Conservation (phyloP, 2,113 vertebrate species). For the Poeciliopsis occidentalis region DNA sequence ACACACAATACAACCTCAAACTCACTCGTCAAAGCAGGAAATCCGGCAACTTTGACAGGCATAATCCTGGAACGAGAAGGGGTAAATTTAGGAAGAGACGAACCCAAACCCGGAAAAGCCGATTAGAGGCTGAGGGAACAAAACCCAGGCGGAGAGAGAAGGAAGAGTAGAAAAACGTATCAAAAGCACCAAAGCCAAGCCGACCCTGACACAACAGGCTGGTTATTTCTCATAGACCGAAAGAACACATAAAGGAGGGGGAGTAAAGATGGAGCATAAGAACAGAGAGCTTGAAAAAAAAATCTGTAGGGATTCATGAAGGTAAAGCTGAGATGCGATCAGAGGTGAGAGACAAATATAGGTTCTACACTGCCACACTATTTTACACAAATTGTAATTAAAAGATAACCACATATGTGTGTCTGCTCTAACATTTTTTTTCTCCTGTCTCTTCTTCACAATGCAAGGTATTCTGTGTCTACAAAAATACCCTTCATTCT, state of each 20-base stretch:
- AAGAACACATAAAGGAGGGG: slow-evolving; percentile 39
- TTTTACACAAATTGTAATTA: background rate
- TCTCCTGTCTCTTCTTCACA: background rate
- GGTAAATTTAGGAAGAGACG: slow-evolving; percentile 67
- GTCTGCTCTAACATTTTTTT: background rate
- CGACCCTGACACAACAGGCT: slow-evolving; percentile 63
- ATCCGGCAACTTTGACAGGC: slow-evolving; percentile 62
- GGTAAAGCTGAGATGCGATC: background rate
- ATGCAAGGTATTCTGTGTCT: background rate
- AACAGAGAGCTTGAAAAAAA: slow-evolving; percentile 29
- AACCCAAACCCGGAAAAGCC: slow-evolving; percentile 75
- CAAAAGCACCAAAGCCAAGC: slow-evolving; percentile 53
- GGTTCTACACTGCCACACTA: background rate
- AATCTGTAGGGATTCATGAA: slow-evolving; percentile 26
- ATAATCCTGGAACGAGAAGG: slow-evolving; percentile 69
- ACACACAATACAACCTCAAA: slow-evolving; percentile 27
- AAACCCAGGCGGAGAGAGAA: slow-evolving; percentile 58
- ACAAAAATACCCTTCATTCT: too few species aligned
- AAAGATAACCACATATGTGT: background rate
- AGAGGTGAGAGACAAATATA: background rate
- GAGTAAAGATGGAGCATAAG: slow-evolving; percentile 18
- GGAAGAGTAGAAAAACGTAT: slow-evolving; percentile 40
- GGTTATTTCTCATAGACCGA: slow-evolving; percentile 49
- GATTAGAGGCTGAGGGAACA: slow-evolving; percentile 71
- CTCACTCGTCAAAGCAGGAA: slow-evolving; percentile 51